phyloP scores from a whole-genome alignment of 2,113 vertebrate genomes.

The Macrotus californicus region DNA sequence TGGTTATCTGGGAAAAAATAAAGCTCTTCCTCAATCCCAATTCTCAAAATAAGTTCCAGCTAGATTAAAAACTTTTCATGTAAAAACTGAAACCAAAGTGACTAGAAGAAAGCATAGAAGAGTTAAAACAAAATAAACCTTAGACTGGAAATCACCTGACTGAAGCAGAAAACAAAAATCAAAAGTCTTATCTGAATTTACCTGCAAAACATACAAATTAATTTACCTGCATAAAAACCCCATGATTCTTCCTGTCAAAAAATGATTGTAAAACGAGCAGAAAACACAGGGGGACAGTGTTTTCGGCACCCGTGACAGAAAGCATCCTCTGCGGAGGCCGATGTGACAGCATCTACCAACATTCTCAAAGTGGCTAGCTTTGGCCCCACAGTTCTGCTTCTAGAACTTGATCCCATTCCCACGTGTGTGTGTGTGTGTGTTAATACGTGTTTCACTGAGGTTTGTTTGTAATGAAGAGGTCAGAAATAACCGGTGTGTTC shows the following conservation, averaged over 20 bases:
- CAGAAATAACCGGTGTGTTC: not conserved
- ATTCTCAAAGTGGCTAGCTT: not conserved
- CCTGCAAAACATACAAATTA: not conserved
- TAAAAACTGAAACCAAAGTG: not conserved
- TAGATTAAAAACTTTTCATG: not conserved
- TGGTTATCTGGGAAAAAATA: not conserved
- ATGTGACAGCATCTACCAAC: too few relatives aligned
- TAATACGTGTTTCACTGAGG: not conserved
- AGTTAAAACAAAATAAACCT: not conserved
- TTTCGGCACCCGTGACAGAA: not conserved
- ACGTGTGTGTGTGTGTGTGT: not conserved
- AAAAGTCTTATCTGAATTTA: not conserved
- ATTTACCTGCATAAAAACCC: not conserved
- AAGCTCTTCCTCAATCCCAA: not conserved
- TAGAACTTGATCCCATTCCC: not conserved
- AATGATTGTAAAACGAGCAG: not conserved
- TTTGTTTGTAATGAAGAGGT: not conserved
- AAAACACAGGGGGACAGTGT: not conserved
- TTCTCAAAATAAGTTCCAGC: not conserved
- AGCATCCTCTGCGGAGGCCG: not conserved
- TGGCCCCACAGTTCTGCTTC: not conserved
- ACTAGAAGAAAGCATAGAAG: not conserved
- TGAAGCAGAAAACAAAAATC: not conserved
- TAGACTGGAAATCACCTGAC: not conserved
- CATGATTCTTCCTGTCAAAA: not conserved